phyloP scores from a whole-genome alignment of 2,797 vertebrate species.

The Delichon dasypus region DNA sequence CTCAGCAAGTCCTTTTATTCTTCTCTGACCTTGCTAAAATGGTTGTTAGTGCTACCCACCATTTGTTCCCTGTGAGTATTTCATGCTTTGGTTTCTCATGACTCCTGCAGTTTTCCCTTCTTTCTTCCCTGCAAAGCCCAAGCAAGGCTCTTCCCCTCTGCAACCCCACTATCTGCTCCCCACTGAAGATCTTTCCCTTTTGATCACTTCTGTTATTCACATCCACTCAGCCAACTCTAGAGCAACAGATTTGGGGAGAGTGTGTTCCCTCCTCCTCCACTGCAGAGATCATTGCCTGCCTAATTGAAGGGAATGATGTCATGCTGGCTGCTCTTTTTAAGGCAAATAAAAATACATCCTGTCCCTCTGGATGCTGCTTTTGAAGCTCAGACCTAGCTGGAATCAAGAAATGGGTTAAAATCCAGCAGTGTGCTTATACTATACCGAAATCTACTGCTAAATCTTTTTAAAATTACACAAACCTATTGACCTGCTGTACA shows the following conservation, averaged over 20 bases:
- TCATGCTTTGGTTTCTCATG: conserved; percentile 12
- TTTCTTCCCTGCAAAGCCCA: neutral
- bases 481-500: neutral
- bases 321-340: conserved; percentile 51
- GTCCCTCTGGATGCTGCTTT: conserved; percentile 15
- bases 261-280: neutral
- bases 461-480: neutral
- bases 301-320: conserved; percentile 50
- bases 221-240: neutral
- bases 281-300: neutral
- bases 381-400: neutral
- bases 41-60: conserved; percentile 30
- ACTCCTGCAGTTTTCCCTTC: conserved; percentile 28
- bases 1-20: conserved; percentile 46
- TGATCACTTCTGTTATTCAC: neutral
- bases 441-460: neutral
- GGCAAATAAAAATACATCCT: conserved; percentile 46
- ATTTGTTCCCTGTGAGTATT: conserved; percentile 16
- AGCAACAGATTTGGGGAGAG: neutral
- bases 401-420: conserved; percentile 13
- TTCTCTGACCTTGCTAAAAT: conserved; percentile 21
- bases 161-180: neutral
- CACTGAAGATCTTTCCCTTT: neutral
- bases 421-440: neutral
- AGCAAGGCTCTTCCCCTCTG: neutral